Conservation (phyloP, 35 echinoderm and acorn worm genomes). For the Apostichopus parvimensis region DNA sequence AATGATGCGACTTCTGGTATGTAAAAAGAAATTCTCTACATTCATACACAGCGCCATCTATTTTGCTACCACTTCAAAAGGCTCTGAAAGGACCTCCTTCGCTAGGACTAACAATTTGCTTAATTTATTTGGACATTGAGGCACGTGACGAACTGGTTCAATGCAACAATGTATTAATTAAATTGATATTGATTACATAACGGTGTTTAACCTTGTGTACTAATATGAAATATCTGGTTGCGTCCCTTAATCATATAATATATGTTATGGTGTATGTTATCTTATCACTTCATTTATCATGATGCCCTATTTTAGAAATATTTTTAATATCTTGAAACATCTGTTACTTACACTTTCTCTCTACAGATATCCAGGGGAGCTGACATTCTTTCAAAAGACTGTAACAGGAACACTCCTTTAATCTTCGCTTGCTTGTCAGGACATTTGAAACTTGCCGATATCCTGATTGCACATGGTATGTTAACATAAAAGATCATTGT, state of each 20-base stretch:
- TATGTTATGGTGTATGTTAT: too few species aligned
- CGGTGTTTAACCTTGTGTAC: background rate
- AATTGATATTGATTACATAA: background rate
- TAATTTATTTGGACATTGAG: too few species aligned
- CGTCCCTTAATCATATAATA: too few species aligned
- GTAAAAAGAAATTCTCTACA: background rate
- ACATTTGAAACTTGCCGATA: conserved; percentile 10
- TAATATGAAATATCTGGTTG: too few species aligned
- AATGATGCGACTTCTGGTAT: conserved; percentile 1
- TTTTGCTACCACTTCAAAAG: background rate
- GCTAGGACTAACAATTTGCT: too few species aligned
- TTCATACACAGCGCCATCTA: background rate
- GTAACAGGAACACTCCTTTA: conserved; percentile 31
- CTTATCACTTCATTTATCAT: too few species aligned
- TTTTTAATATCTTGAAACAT: background rate
- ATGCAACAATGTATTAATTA: background rate
- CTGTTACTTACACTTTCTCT: background rate
- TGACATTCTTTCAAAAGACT: conserved; percentile 24
- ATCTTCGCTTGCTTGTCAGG: conserved; percentile 4
- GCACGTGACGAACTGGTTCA: too few species aligned
- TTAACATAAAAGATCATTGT: background rate
- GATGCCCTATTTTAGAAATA: too few species aligned
- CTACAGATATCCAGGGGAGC: background rate
- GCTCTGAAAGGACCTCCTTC: too few species aligned
- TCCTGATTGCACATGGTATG: conserved; percentile 3